These are phyloP conservation scores for Romanogobio albipinnatus DNA, from an alignment of 2,113 vertebrate genomes.

Conservation along the genomic window DNA sequence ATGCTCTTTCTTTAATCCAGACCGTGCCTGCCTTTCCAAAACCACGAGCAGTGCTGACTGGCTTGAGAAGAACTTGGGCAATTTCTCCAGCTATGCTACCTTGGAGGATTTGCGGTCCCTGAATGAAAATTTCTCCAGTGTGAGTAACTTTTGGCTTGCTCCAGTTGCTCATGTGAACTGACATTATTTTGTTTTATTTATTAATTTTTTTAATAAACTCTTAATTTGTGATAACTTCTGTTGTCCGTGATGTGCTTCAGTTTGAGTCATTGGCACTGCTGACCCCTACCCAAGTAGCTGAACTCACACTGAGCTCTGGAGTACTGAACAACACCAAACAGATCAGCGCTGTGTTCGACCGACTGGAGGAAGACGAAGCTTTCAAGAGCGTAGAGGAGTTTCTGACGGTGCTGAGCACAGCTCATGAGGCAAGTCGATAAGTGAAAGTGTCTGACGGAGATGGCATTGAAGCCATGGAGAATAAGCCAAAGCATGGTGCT, in stretches of 20 bases:
- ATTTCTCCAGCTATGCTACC: conserved; percentile 54
- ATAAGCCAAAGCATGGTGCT: background rate
- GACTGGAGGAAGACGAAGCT: conserved; percentile 28
- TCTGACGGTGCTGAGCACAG: conserved; percentile 42
- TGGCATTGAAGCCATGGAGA: background rate
- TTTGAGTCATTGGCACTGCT: background rate
- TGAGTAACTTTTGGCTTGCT: conserved; percentile 48
- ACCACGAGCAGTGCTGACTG: conserved; percentile 39
- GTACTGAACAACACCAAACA: background rate
- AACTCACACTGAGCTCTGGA: conserved; percentile 47
- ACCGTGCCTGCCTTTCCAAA: conserved; percentile 60
- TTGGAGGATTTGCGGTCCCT: conserved; percentile 57
- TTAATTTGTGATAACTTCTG: background rate
- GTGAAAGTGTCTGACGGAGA: background rate
- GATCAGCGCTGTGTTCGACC: conserved; percentile 27
- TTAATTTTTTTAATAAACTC: no score
- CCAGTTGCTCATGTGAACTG: no score
- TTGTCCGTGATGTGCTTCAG: background rate
- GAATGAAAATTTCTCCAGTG: conserved; percentile 61
- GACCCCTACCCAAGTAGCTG: conserved; percentile 10
- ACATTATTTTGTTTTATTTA: background rate
- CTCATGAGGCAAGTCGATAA: conserved; percentile 14
- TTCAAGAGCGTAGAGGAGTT: conserved; percentile 43
- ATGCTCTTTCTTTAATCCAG: conserved; percentile 43
- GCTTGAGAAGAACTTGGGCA: conserved; percentile 59